Evolutionary conservation across 1,140 invertebrate genomes (phyloP).

Genomic region (Eufriesea mexicana): DNA sequence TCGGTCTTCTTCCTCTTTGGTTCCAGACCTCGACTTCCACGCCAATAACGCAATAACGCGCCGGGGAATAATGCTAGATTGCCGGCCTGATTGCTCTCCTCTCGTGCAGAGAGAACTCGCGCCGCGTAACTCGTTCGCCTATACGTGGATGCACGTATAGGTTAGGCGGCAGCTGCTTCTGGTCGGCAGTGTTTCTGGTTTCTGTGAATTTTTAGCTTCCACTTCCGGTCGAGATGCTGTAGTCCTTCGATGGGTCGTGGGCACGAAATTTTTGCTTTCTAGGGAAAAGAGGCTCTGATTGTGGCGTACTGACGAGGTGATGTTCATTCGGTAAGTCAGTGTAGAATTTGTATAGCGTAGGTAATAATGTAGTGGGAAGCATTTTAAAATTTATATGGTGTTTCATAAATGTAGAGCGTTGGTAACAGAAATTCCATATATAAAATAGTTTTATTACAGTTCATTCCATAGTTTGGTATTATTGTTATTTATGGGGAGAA

Average conservation of each 20-base stretch:
- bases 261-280: background rate
- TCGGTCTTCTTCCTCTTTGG: slow-evolving; percentile 31
- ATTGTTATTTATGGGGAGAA: too few species aligned
- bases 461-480: too few species aligned
- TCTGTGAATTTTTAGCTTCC: background rate
- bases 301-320: too few species aligned
- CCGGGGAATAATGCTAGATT: slow-evolving; percentile 52
- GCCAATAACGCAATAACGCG: slow-evolving; percentile 51
- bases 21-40: slow-evolving; percentile 20
- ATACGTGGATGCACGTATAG: slow-evolving; percentile 17
- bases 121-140: slow-evolving; percentile 37
- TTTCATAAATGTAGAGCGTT: too few species aligned
- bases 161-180: slow-evolving; percentile 43
- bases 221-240: background rate
- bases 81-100: slow-evolving; percentile 46
- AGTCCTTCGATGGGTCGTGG: background rate
- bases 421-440: too few species aligned
- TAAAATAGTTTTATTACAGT: too few species aligned
- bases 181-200: background rate
- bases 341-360: too few species aligned
- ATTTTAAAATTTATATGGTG: too few species aligned
- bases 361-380: too few species aligned
- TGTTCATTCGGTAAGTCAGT: too few species aligned
- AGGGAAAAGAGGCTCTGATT: background rate
- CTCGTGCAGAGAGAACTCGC: slow-evolving; percentile 5